Base-by-base conservation (phyloP, 64 coral and sea anemone genomes). In the Porites australiensis region DNA sequence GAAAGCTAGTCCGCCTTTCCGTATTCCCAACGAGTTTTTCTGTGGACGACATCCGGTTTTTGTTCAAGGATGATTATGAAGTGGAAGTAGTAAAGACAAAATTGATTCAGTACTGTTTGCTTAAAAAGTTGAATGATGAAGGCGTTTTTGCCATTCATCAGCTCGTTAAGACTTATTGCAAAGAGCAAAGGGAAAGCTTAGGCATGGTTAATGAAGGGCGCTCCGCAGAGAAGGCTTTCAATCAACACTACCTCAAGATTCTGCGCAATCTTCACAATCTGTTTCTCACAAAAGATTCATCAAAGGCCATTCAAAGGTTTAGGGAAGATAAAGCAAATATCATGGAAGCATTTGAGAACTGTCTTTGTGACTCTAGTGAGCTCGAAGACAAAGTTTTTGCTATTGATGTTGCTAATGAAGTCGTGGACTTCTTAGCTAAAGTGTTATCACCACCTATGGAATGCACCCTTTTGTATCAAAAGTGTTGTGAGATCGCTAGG, bases 301-400 rank as follows among this genome's bases (percentile, higher is more conserved):
- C 27, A 18, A 13, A 0, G 13, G 78, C 78, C 58, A 64, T 82
- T 60, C 7, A 4, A 5, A 5, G 12, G 8, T 82, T 82, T 63
- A 59, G 78, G 45, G 0, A 61, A 63, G 10, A 82, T 13, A 82
- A 60, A 13, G 57, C 78, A 6, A 82, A 82, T 22, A 82, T 82
- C 14, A 82, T 82, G 78, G 78, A 82, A 64, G 78, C 78, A 23
- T 63, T 82, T 3, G 37, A 60, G 20, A 82, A 63, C 43, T 79
- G 57, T 62, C 57, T 49, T 0, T 3, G 37, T 4, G 58, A 82
- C 54, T 15, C 55, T 5, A 63, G 78, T 58, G 57, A 60, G 2
- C 4, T 0, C n/a, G 6, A 64, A 5, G 37, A 82, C 22, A 82
- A 61, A 60, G 13, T 23, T 16, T 82, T 82, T 44, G 78, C 23